Conservation (phyloP, 2,113 vertebrate species). For the Ophthalmolycus amberensis region DNA sequence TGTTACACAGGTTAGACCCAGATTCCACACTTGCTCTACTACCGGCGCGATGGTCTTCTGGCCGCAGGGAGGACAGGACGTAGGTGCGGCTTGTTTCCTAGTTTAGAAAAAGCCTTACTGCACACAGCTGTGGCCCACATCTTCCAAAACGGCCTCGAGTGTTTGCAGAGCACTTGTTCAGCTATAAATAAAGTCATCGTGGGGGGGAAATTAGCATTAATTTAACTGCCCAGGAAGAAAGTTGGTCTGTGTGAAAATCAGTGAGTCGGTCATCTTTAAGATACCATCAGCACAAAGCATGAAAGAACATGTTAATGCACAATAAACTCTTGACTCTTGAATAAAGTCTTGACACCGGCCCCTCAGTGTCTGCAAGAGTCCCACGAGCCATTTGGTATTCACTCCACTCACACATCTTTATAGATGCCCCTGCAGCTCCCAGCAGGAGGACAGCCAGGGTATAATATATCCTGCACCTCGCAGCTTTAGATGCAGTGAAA, state of each 20-base stretch:
- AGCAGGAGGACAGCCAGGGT: constrained; percentile 33
- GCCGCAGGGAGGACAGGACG: no score
- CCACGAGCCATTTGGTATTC: constrained; percentile 47
- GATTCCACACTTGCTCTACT: no score
- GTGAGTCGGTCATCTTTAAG: neutral
- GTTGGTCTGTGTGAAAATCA: constrained; percentile 10
- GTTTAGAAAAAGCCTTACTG: constrained; percentile 64
- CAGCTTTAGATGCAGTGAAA: constrained; percentile 75
- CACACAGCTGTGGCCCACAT: constrained; percentile 75
- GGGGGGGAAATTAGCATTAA: constrained; percentile 15
- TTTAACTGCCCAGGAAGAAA: constrained; percentile 19
- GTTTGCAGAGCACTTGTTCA: constrained; percentile 48
- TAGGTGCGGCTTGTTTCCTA: no score
- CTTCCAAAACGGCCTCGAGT: constrained; percentile 61
- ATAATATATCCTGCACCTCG: constrained; percentile 66
- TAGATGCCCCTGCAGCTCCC: constrained; percentile 38
- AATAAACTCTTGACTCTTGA: neutral
- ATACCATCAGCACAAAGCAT: constrained; percentile 14
- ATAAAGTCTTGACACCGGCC: constrained; percentile 11
- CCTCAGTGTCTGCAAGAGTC: constrained; percentile 45
- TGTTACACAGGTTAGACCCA: no score
- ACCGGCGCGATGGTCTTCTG: no score
- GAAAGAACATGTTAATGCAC: constrained; percentile 9
- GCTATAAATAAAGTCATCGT: constrained; percentile 40
- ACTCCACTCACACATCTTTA: constrained; percentile 23